Evolutionary conservation across 2,888 invertebrate genomes (phyloP), one percentile per base, ranked within the genome.

Genomic region (Cerastis rubricosa): DNA sequence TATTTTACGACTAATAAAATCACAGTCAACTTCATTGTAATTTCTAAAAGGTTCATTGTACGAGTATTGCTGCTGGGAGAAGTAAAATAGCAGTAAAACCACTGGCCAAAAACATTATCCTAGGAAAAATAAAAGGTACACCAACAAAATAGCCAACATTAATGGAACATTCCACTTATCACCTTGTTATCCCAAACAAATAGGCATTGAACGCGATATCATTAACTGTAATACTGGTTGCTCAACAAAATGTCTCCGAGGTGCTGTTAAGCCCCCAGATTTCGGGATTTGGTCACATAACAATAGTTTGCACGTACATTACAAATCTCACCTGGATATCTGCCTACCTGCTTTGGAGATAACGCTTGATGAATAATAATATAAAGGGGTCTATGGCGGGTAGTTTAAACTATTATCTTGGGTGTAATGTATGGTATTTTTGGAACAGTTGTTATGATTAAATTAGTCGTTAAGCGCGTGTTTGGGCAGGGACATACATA

Each of bases 181-280:
- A 80, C 70, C n/a, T 59, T 59, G 35, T 59, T 71, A 45, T 65
- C 74, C 74, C 54, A 63, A 81, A 71, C 74, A 85, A 82, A 68
- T 57, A 77, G 40, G 73, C 40, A 72, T 78, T 78, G 25, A 88
- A 85, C 59, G 22, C 84, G 71, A 14, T 40, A 78, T 81, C 83
- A 83, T 85, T 80, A 84, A 84, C 83, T 68, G 71, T 67, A 88
- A 66, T 72, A 78, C 80, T 73, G 64, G 35, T 43, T 59, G 75
- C 68, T 76, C 63, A 57, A 78, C 79, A 83, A 85, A 89, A 86
- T 84, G 84, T 88, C 89, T 89, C 89, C 12, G n/a, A 78, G 83
- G 89, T 75, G 69, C 72, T 80, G 81, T 88, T 86, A 74, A 79
- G 66, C 82, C 81, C 71, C 71, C 69, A 85, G 80, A 87, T 84